A percentile compares a stretch with the other conserved stretches of the same genome.
Conservation (phyloP, 1,140 invertebrate species). For the Heliconius himera region DNA sequence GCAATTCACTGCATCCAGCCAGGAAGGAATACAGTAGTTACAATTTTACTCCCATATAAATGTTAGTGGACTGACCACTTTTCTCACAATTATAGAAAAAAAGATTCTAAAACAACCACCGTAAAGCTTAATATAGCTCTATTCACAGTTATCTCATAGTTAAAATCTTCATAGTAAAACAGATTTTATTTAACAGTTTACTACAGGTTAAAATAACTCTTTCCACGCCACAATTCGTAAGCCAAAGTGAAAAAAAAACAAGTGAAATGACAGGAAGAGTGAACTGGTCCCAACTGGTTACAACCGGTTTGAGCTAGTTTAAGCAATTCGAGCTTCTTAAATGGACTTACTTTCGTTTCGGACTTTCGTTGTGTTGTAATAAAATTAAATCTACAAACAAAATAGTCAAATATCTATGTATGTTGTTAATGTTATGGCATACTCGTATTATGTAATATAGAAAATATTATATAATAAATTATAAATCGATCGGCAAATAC, state of each 20-base stretch:
- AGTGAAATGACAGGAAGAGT: conserved; percentile 61
- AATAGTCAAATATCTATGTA: neutral
- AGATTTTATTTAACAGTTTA: neutral
- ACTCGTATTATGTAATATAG: neutral
- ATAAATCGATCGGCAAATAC: neutral
- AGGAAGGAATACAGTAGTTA: conserved; percentile 21
- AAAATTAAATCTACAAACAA: neutral
- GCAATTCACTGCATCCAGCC: conserved; percentile 9
- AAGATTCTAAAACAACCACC: neutral
- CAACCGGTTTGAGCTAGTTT: conserved; percentile 41
- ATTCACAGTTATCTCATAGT: neutral
- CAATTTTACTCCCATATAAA: neutral
- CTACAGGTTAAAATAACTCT: neutral
- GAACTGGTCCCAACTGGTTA: conserved; percentile 36
- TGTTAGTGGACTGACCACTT: neutral
- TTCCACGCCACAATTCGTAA: conserved; percentile 14
- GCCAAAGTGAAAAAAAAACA: conserved; percentile 31
- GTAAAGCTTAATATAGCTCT: neutral
- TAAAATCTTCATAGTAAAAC: neutral
- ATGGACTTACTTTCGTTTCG: conserved; percentile 40
- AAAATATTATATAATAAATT: neutral
- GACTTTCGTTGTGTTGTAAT: conserved; percentile 27
- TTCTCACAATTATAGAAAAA: neutral
- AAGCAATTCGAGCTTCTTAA: conserved; percentile 35
- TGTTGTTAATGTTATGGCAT: neutral